Base-by-base conservation (phyloP, 1,140 invertebrate genomes). In the Helicoverpa zea region DNA sequence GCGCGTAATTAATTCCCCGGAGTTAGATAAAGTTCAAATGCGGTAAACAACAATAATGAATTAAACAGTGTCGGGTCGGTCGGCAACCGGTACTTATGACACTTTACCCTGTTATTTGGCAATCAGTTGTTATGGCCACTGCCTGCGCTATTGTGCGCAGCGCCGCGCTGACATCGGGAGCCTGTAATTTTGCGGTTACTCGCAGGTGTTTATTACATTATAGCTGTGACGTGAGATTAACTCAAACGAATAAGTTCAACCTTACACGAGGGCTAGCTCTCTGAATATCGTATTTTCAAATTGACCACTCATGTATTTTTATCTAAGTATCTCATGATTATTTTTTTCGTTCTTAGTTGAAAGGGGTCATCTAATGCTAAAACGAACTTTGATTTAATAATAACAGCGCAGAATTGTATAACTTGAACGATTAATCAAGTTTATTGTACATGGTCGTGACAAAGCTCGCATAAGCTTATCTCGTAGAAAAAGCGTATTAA, bases 181-280 rank as follows among this genome's bases (percentile, higher is more conserved):
- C 88, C 88, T 91, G 83, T 93, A 93, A 94, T 94, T 92, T 92
- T 90, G 91, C 87, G 91, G 93, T 91, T 87, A 90, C 89, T 90
- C 84, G 87, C 90, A 90, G 89, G 90, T 90, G 89, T 88, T 89
- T 88, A 90, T 88, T 89, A 83, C 83, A 87, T 87, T 88, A 86
- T 77, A 79, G 80, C 82, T 29, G 43, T 49, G 66, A 66, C 59
- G 61, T 68, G 51, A 70, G 77, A 82, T 79, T 75, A 79, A 79
- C 66, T 66, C 76, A 84, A 64, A 80, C 74, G 30, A 70, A 77
- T 79, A 51, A 52, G 52, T n/a, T 64, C 18, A 14, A 68, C 64
- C 77, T 64, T 64, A 83, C 66, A 43, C 18, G 58, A 66, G 75
- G 51, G 61, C 79, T 81, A 81, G 49, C 43, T 80, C 80, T 54